A percentile compares a stretch with the other conserved stretches of the same genome.
Conservation (phyloP, 2,797 vertebrate species). For the Malurus leucopterus region DNA sequence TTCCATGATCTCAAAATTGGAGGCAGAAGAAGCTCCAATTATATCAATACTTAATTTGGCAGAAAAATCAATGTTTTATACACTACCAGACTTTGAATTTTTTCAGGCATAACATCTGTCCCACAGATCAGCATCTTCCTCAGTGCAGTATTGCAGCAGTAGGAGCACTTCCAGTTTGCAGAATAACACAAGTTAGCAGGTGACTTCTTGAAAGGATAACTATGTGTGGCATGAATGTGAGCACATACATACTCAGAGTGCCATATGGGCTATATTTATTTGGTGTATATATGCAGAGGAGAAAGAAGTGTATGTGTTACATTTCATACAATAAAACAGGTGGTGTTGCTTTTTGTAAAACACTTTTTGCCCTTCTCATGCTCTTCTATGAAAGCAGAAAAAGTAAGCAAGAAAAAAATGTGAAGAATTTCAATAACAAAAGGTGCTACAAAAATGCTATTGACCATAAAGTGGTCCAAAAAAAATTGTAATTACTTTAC, state of each 20-base stretch:
- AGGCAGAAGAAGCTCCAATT: slow-evolving; percentile 34
- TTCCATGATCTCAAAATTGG: slow-evolving; percentile 18
- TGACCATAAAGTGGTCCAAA: not conserved
- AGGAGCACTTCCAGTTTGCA: slow-evolving; percentile 17
- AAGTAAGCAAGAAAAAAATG: slow-evolving; percentile 20
- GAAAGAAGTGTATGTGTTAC: slow-evolving; percentile 24
- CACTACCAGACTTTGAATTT: not conserved
- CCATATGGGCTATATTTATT: slow-evolving; percentile 58
- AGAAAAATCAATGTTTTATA: slow-evolving; percentile 4
- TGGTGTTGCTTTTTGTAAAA: slow-evolving; percentile 43
- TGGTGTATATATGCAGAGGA: slow-evolving; percentile 10
- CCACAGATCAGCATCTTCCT: slow-evolving; percentile 17
- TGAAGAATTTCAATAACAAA: slow-evolving; percentile 62
- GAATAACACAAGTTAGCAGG: slow-evolving; percentile 31
- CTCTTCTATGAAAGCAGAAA: slow-evolving; percentile 16
- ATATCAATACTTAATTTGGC: slow-evolving; percentile 37
- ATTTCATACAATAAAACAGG: slow-evolving; percentile 50
- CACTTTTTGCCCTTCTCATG: not conserved
- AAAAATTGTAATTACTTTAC: not conserved
- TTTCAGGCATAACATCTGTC: slow-evolving; percentile 33
- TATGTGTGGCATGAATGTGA: slow-evolving; percentile 50
- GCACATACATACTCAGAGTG: slow-evolving; percentile 6
- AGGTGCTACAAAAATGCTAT: slow-evolving; percentile 44
- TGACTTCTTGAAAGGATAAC: slow-evolving; percentile 47
- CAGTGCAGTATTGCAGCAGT: not conserved